A percentile compares a stretch with the other conserved stretches of the same genome.
Evolutionary conservation across 2,888 invertebrate species (phyloP).

Genomic region (Perdita meconis): DNA sequence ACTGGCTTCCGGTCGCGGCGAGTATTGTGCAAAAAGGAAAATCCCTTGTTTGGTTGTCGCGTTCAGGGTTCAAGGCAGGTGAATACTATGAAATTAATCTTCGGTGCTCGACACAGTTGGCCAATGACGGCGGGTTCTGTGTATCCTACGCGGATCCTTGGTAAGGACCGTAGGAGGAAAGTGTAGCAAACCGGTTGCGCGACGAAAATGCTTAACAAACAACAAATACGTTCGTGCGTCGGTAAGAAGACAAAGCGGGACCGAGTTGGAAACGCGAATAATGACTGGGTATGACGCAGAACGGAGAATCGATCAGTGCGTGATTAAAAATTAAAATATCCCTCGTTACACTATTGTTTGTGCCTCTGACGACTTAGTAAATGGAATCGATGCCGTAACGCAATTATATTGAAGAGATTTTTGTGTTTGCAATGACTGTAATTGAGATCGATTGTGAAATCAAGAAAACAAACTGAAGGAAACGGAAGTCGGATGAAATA

Average conservation of each 20-base stretch:
- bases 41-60: neutral
- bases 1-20: no score
- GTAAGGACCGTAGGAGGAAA: constrained; percentile 39
- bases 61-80: constrained; percentile 34
- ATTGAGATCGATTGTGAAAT: neutral
- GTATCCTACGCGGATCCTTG: constrained; percentile 27
- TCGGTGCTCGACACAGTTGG: no score
- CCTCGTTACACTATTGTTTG: neutral
- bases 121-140: neutral
- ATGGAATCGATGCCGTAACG: neutral
- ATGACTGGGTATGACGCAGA: neutral
- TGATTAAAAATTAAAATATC: neutral
- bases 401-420: neutral
- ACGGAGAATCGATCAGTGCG: neutral
- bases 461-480: neutral
- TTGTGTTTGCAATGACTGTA: neutral
- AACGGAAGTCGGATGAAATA: neutral
- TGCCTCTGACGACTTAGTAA: neutral
- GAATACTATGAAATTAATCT: neutral
- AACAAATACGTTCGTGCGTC: neutral
- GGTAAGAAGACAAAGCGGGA: neutral
- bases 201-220: neutral
- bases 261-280: neutral
- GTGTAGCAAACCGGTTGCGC: constrained; percentile 45
- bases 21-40: no score